Conservation (phyloP, 2,888 invertebrate species). For the Hermaeophaga mercurialis region DNA sequence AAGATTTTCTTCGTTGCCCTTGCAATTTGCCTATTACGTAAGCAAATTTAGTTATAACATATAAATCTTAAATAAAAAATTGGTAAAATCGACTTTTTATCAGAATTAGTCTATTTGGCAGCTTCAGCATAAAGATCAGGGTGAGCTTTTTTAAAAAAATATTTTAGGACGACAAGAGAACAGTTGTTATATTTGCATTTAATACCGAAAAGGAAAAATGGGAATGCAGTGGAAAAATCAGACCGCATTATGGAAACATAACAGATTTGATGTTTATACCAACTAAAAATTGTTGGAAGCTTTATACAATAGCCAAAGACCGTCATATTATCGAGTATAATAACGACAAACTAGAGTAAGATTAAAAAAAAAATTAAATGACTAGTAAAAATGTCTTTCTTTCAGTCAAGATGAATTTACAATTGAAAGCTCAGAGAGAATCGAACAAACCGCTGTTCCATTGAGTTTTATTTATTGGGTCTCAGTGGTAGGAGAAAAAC, state of each 20-base stretch:
- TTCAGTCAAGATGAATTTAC: slow-evolving; percentile 51
- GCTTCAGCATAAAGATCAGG: too few relatives aligned
- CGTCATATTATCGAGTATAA: slow-evolving; percentile 51
- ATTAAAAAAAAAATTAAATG: neutral
- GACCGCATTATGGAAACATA: slow-evolving; percentile 66
- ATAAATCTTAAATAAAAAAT: too few relatives aligned
- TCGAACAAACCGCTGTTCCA: slow-evolving; percentile 70
- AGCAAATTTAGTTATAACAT: too few relatives aligned
- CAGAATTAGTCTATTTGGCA: too few relatives aligned
- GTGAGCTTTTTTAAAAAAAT: too few relatives aligned
- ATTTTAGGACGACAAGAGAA: slow-evolving; percentile 61
- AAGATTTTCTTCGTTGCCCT: slow-evolving; percentile 61
- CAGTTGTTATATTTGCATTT: slow-evolving; percentile 61
- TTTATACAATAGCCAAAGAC: slow-evolving; percentile 67
- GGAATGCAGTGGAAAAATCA: slow-evolving; percentile 65
- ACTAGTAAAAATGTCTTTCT: neutral
- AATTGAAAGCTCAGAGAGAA: slow-evolving; percentile 60
- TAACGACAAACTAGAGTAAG: slow-evolving; percentile 32
- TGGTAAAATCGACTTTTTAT: too few relatives aligned
- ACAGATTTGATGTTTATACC: slow-evolving; percentile 63
- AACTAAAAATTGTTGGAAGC: slow-evolving; percentile 53
- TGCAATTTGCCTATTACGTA: slow-evolving; percentile 65
- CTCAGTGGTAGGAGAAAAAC: slow-evolving; percentile 27
- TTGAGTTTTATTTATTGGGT: slow-evolving; percentile 49
- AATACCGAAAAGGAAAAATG: slow-evolving; percentile 56